A percentile compares a stretch with the other conserved stretches of the same genome.
These are phyloP conservation scores for Ictalurus furcatus DNA, from an alignment of 2,113 vertebrate genomes.

Conservation along the genomic window DNA sequence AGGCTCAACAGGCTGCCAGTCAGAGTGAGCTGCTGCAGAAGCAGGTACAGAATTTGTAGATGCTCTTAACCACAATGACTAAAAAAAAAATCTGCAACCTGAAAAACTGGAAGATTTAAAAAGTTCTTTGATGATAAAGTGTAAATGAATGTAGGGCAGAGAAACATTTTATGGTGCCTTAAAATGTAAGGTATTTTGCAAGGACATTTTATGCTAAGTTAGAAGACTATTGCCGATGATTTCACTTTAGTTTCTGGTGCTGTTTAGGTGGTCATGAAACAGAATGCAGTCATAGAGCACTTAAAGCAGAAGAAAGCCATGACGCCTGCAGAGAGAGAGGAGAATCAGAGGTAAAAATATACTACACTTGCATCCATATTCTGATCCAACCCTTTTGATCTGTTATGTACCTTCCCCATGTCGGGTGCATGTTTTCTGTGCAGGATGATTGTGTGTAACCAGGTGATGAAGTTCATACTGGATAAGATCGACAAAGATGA, in stretches of 20 bases:
- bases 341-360: conserved; percentile 76
- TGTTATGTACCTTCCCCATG: neutral
- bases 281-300: conserved; percentile 89
- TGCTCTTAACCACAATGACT: neutral
- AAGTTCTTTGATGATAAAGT: neutral
- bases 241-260: neutral
- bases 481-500: conserved; percentile 99
- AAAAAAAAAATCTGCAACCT: neutral
- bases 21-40: conserved; percentile 90
- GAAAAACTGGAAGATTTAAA: neutral
- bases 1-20: conserved; percentile 79
- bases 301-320: conserved; percentile 91
- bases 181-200: neutral
- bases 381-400: neutral
- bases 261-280: conserved; percentile 84
- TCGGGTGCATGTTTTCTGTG: neutral
- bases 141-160: neutral
- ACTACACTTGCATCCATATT: neutral
- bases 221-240: neutral
- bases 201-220: neutral
- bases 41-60: conserved; percentile 70
- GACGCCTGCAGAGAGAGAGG: conserved; percentile 91
- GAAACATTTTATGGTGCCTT: neutral
- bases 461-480: conserved; percentile 98
- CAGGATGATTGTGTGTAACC: conserved; percentile 99